Base-by-base conservation (phyloP, 2,113 vertebrate genomes). In the Gymnobelideus leadbeateri region DNA sequence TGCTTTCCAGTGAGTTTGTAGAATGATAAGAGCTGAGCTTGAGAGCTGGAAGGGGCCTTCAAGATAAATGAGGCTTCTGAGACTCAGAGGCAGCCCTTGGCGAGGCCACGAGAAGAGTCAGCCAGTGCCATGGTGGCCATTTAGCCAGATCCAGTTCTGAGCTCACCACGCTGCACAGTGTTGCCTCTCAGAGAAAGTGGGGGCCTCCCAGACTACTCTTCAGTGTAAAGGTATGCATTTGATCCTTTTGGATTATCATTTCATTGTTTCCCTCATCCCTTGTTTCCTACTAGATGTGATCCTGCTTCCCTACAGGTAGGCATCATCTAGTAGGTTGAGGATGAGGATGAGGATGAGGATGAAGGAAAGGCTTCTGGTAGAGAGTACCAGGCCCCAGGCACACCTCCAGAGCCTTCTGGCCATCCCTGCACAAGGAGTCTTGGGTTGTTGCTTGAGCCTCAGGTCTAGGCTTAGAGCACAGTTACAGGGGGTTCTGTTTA, bases 151-250 rank as follows among this genome's bases (percentile, higher is more conserved):
- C n/a, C 16, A 21, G 0, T n/a, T 68, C 57, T 68, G 31, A 31
- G 37, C 12, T 21, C 37, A 8, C n/a, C 68, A n/a, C 7, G 0
- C 16, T 21, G 5, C 14, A 1, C 68, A 37, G 1, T 16, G 0
- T 68, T 93, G 10, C 28, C 55, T 49, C 90, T 96, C 68, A 43
- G 68, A 77, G 61, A 77, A 43, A 5, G 43, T 93, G 89, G 93
- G 54, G 37, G 91, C 92, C 19, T 92, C n/a, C 0, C 10, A 94
- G 25, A 7, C 0, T 43, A 21, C 84, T 97, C 89, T 94, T 31
- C 57, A 26, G 91, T 57, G 68, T 92, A 53, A 19, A 8, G 1
- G 0, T 89, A 53, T 68, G 37, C 28, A 93, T 95, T 91, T 0
- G 24, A 19, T 93, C 92, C 6, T 84, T 97, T 28, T 50, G 14